Evolutionary conservation across 2,888 invertebrate genomes (phyloP).

Genomic region (Caenorhabditis virilis): DNA sequence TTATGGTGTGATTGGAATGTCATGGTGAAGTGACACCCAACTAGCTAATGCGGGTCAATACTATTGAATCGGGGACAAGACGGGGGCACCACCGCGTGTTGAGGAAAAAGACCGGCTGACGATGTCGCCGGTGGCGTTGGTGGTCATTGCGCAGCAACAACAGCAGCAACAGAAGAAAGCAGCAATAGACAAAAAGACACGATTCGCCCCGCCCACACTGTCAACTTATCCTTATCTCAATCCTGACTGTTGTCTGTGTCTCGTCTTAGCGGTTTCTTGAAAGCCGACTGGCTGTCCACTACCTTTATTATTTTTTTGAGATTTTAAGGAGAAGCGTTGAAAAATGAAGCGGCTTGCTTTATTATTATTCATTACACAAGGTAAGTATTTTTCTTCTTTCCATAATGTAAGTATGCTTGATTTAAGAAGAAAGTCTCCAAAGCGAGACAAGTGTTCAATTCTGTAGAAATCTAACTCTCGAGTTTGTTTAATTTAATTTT

Average conservation of each 20-base stretch:
- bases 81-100: too few species aligned
- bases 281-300: too few species aligned
- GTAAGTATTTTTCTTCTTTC: not conserved
- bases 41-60: conserved; percentile 38
- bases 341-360: conserved; percentile 2
- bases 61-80: conserved; percentile 37
- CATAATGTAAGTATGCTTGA: too few species aligned
- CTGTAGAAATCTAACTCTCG: too few species aligned
- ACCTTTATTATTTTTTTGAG: conserved; percentile 1
- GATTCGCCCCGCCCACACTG: conserved; percentile 36
- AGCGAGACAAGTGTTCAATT: too few species aligned
- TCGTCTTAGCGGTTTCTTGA: conserved; percentile 12
- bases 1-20: conserved; percentile 34
- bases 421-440: too few species aligned
- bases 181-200: conserved; percentile 30
- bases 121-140: too few species aligned
- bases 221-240: conserved; percentile 41
- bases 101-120: too few species aligned
- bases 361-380: not conserved
- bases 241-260: conserved; percentile 20
- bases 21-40: conserved; percentile 34
- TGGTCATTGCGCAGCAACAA: too few species aligned
- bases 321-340: not conserved
- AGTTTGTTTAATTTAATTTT: too few species aligned
- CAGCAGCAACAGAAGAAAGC: too few species aligned